Percentiles rank a stretch among this genome's conserved stretches.
These are phyloP conservation scores for Xiphophorus couchianus DNA, from an alignment of 2,113 vertebrate species.

Conservation along the genomic window DNA sequence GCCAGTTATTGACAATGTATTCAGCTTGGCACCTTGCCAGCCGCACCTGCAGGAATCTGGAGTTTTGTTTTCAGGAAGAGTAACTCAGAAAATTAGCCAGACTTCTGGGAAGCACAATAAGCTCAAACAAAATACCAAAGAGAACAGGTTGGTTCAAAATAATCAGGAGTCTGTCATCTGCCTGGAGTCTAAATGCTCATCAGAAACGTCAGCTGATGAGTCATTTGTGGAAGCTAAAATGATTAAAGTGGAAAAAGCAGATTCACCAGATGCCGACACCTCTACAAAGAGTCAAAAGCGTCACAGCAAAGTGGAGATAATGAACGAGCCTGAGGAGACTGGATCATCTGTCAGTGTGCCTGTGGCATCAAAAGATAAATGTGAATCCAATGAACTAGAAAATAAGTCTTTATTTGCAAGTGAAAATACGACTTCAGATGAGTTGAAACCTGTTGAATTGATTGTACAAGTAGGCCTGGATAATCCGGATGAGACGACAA, in stretches of 20 bases:
- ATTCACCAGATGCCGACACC: conserved; percentile 15
- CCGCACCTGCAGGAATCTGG: conserved; percentile 77
- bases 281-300: conserved; percentile 2
- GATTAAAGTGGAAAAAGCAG: conserved; percentile 68
- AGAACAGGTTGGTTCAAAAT: conserved; percentile 19
- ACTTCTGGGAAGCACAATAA: conserved; percentile 31
- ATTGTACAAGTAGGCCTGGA: not conserved
- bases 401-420: conserved; percentile 9
- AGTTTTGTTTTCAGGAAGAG: conserved; percentile 31
- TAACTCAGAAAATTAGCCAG: conserved; percentile 13
- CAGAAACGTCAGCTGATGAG: conserved; percentile 6
- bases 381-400: conserved; percentile 54
- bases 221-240: conserved; percentile 13
- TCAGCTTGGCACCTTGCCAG: conserved; percentile 91
- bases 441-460: conserved; percentile 13
- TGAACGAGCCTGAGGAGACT: conserved; percentile 42
- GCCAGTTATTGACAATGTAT: conserved; percentile 93
- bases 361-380: conserved; percentile 54
- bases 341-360: not conserved
- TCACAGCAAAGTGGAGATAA: conserved; percentile 24
- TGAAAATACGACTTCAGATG: conserved; percentile 6
- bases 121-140: conserved; percentile 42
- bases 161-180: conserved; percentile 16
- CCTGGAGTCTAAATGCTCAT: not conserved
- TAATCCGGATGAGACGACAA: not conserved